A percentile compares a stretch with the other conserved stretches of the same genome.
phyloP scores from a whole-genome alignment of 2,797 vertebrate genomes.

The Onychomys torridus region DNA sequence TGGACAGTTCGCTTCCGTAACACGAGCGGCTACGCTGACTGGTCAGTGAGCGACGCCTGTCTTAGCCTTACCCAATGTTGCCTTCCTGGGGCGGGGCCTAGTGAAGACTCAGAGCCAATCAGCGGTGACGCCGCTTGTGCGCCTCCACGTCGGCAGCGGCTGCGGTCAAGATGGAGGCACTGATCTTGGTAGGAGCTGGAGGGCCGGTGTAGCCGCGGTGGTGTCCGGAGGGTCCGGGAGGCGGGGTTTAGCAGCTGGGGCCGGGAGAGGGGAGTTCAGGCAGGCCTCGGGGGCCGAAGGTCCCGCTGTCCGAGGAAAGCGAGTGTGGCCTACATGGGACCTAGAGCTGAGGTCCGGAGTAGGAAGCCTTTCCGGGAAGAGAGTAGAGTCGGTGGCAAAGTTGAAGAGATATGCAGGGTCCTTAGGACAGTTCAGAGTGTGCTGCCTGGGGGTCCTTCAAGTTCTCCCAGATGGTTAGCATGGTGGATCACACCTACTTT shows the following conservation, averaged over 20 bases:
- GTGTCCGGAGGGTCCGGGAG: slow-evolving; percentile 47
- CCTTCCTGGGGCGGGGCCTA: neutral
- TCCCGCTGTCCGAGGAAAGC: neutral
- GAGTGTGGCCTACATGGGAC: slow-evolving; percentile 67
- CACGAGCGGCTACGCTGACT: neutral
- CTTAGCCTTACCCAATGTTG: slow-evolving; percentile 53
- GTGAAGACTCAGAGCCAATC: slow-evolving; percentile 59
- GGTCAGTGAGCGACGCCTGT: neutral
- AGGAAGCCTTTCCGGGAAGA: slow-evolving; percentile 24
- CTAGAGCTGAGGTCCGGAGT: slow-evolving; percentile 41
- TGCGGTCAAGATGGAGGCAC: slow-evolving; percentile 88
- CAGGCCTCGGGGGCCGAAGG: neutral
- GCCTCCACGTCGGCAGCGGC: slow-evolving; percentile 88
- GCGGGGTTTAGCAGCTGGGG: neutral
- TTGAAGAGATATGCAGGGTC: slow-evolving; percentile 28
- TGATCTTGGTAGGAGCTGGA: slow-evolving; percentile 87
- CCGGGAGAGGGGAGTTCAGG: neutral
- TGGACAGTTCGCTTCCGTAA: slow-evolving; percentile 51
- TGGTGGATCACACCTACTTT: neutral
- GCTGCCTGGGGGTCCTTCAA: neutral
- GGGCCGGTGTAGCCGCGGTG: slow-evolving; percentile 42
- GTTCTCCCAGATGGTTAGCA: neutral
- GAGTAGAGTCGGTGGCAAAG: slow-evolving; percentile 46
- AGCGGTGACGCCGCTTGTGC: slow-evolving; percentile 61
- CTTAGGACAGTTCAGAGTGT: neutral